Evolutionary conservation across 2,797 vertebrate genomes (phyloP), one percentile per base, ranked within the genome.

Genomic region (Thamnophis elegans): DNA sequence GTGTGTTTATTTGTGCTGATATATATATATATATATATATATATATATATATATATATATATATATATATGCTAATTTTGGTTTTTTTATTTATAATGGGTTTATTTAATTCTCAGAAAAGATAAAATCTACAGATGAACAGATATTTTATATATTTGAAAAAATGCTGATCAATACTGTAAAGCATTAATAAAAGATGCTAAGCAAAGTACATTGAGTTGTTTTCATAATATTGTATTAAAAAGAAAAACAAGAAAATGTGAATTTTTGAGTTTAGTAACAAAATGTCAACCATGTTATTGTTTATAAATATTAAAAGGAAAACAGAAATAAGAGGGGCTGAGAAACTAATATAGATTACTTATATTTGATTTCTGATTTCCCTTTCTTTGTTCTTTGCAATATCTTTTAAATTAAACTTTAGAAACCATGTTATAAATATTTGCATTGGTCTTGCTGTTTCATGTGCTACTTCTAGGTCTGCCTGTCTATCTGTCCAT

Each of bases 401-500:
- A 42, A 1, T 78, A 36, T 42, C 32, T 78, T 78, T 42, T 20
- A 36, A 78, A 36, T 42, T 42, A 78, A 78, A 78, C 68, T 78
- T 78, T 78, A 36, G 16, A 73, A 73, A 36, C 32, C 32, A 73
- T 73, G 32, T 7, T 36, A 16, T 20, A 73, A 73, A 73, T 36
- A 36, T 73, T 36, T 73, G 16, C 68, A 73, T 20, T 73, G 14
- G 32, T 32, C 32, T 36, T 36, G 32, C 32, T 36, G 16, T 18
- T 18, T 73, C 2, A 4, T 65, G 62, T 65, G 62, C 59, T 62
- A 62, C 59, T 62, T 26, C 59, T 68, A 7, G 7, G 5, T 65
- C 28, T n/a, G 1, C 13, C 26, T 65, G 0, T 65, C 28, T n/a
- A 0, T n/a, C 60, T 9, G 0, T 25, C 22, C 5, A 13, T 65